Evolutionary conservation across 2,113 vertebrate species (phyloP), one percentile per base, ranked within the genome.

Genomic region (Dromiciops gliroides): DNA sequence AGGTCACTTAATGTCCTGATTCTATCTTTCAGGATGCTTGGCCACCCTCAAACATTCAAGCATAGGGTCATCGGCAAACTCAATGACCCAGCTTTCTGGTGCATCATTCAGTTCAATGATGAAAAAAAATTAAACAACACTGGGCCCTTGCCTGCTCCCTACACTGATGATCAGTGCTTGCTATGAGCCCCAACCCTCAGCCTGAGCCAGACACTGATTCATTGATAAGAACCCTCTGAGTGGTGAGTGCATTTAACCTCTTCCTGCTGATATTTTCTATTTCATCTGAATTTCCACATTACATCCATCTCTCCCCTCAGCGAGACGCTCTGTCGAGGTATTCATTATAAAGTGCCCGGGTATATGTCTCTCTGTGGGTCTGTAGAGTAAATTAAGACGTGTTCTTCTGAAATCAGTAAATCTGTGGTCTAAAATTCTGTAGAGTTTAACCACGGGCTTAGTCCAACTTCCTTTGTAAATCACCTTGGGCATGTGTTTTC

Each of bases 391-490:
- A 96, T 92, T 93, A 97, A 96, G 94, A 92, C 48, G 37, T 48
- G 37, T 96, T 91, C 96, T 37, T 97, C 94, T 94, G 95, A 97
- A 95, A 88, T 97, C 92, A 90, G 92, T 95, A 97, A 47, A 96
- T 22, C 56, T 92, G 75, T 93, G 91, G 91, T 89, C 91, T 91
- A 51, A 75, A 96, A 96, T 93, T 67, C 91, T 89, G 83, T 89
- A 96, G 94, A 94, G 88, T 95, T 96, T 98, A 97, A 96, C 96
- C 95, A 97, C 95, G 98, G 98, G 96, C 95, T 97, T 98, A 96
- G 94, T 96, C 25, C 51, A 75, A 93, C 95, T 96, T 97, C 94
- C 97, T 98, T 96, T 97, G 93, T 97, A 98, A 98, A 98, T 98
- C 98, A 96, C 96, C 96, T 97, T 97, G 97, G 95, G 94, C 96